phyloP scores from a whole-genome alignment of 2,113 vertebrate genomes.

The Cyanoderma ruficeps region DNA sequence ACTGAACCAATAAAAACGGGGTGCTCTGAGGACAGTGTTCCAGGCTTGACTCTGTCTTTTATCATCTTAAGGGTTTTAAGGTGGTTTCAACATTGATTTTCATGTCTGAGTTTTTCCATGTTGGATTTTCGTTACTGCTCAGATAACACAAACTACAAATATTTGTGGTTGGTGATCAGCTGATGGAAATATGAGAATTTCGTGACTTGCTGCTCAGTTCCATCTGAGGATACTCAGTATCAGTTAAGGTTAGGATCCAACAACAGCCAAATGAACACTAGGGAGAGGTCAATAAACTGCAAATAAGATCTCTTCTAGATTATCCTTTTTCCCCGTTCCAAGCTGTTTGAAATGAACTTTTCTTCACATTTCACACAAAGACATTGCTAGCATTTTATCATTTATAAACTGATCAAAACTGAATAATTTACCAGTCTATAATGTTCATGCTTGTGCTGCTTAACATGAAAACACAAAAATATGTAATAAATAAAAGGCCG shows the following conservation, averaged over 20 bases:
- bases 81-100: slow-evolving; percentile 76
- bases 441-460: neutral
- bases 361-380: neutral
- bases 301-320: neutral
- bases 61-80: slow-evolving; percentile 71
- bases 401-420: neutral
- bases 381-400: neutral
- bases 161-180: slow-evolving; percentile 73
- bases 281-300: slow-evolving; percentile 26
- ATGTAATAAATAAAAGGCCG: neutral
- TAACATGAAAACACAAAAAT: neutral
- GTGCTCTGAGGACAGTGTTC: slow-evolving; percentile 68
- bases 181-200: slow-evolving; percentile 57
- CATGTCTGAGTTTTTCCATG: slow-evolving; percentile 71
- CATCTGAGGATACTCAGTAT: slow-evolving; percentile 42
- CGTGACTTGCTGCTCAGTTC: slow-evolving; percentile 31
- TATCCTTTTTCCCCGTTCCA: neutral
- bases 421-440: neutral
- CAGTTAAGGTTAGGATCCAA: slow-evolving; percentile 40
- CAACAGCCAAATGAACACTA: neutral
- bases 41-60: slow-evolving; percentile 67
- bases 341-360: neutral
- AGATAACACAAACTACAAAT: slow-evolving; percentile 72
- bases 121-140: slow-evolving; percentile 69
- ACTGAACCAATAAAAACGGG: neutral